A percentile compares a stretch with the other conserved stretches of the same genome.
phyloP scores from a whole-genome alignment of 2,797 vertebrate genomes.

The Otolemur crassicaudatus region DNA sequence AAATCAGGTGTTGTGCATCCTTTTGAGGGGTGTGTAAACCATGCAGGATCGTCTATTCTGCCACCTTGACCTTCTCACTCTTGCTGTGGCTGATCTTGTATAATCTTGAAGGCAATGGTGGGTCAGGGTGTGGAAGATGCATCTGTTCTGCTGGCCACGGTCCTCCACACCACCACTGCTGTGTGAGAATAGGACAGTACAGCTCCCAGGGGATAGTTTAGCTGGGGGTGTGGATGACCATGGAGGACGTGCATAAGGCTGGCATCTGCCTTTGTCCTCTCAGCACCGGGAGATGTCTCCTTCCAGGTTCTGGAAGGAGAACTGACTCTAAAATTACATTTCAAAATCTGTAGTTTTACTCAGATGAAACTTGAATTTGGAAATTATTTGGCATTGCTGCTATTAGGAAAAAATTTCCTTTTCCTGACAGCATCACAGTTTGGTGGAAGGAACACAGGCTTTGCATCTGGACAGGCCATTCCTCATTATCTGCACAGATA shows the following conservation, averaged over 20 bases:
- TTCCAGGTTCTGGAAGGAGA: background rate
- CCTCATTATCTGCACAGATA: background rate
- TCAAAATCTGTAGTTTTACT: background rate
- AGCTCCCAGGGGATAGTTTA: background rate
- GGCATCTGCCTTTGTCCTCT: background rate
- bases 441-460: background rate
- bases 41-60: rapidly evolving
- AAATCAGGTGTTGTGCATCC: background rate
- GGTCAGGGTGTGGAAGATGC: background rate
- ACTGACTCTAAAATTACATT: background rate
- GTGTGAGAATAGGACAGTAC: rapidly evolving
- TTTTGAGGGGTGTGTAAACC: background rate
- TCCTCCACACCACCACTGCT: background rate
- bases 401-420: background rate
- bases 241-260: background rate
- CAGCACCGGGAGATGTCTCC: background rate
- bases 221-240: background rate
- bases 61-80: background rate
- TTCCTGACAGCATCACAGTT: background rate
- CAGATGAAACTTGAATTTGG: background rate
- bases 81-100: background rate
- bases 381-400: background rate
- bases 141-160: rapidly evolving
- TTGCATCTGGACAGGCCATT: background rate
- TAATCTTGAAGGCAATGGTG: background rate